These are phyloP conservation scores for Anarrhichthys ocellatus DNA, from an alignment of 2,113 vertebrate genomes.

Conservation along the genomic window DNA sequence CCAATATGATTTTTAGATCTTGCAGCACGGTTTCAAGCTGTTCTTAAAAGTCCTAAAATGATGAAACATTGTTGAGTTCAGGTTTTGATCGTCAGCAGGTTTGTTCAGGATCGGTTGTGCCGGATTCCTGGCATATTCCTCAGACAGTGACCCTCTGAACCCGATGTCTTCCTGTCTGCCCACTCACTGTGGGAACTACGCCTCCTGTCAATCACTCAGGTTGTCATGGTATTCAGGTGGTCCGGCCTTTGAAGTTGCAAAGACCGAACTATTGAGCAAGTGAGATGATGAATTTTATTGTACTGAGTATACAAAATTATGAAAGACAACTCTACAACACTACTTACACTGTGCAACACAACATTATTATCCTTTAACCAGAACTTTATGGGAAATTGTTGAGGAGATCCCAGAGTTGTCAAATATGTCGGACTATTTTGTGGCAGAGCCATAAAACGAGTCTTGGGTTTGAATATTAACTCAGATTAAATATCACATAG, in stretches of 20 bases:
- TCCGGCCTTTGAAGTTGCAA: slow-evolving; percentile 9
- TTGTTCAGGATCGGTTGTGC: neutral
- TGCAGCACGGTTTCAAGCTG: neutral
- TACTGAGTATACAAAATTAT: neutral
- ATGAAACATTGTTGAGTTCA: neutral
- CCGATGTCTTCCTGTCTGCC: slow-evolving; percentile 35
- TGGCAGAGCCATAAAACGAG: neutral
- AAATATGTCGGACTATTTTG: neutral
- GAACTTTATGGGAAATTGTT: neutral
- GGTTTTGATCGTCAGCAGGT: neutral
- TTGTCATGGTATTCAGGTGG: slow-evolving; percentile 26
- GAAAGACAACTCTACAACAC: neutral
- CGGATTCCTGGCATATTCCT: slow-evolving; percentile 11
- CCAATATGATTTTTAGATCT: neutral
- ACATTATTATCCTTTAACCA: neutral
- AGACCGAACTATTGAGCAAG: neutral
- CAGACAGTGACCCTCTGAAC: slow-evolving; percentile 25
- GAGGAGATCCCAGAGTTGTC: too few species aligned
- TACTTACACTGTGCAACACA: neutral
- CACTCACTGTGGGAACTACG: slow-evolving; percentile 16
- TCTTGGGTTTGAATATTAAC: neutral
- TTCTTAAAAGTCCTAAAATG: neutral
- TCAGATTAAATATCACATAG: neutral
- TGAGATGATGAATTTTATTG: neutral
- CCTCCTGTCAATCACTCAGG: slow-evolving; percentile 20